Evolutionary conservation across 64 coral and sea anemone species (phyloP).

Genomic region (Montipora efflorescens): DNA sequence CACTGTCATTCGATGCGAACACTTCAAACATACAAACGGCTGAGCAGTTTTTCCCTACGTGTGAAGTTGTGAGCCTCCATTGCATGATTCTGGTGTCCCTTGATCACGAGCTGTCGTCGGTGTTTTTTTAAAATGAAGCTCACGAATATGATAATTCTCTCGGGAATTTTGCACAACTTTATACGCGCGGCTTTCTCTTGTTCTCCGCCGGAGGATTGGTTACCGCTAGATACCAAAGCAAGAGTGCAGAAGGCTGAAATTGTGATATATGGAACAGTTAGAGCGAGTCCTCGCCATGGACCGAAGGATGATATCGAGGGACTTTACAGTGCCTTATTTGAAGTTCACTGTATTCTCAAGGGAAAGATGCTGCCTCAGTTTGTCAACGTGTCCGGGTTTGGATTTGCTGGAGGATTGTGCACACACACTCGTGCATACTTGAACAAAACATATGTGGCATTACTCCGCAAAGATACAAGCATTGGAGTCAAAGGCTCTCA

Average conservation of each 20-base stretch:
- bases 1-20: slow-evolving; percentile 81
- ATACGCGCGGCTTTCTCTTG: slow-evolving; percentile 41
- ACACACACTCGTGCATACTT: slow-evolving; percentile 74
- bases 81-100: not conserved
- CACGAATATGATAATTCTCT: slow-evolving; percentile 20
- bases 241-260: slow-evolving; percentile 80
- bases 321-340: slow-evolving; percentile 76
- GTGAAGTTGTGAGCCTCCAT: not conserved
- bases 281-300: slow-evolving; percentile 46
- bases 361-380: slow-evolving; percentile 73
- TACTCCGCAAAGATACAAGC: slow-evolving; percentile 47
- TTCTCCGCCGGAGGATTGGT: slow-evolving; percentile 78
- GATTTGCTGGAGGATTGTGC: slow-evolving; percentile 82
- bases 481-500: not conserved
- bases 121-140: slow-evolving; percentile 12
- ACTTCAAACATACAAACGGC: slow-evolving; percentile 16
- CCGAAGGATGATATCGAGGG: slow-evolving; percentile 34
- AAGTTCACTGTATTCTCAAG: slow-evolving; percentile 85
- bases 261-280: slow-evolving; percentile 84
- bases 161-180: slow-evolving; percentile 41
- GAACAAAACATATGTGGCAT: slow-evolving; percentile 86
- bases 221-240: slow-evolving; percentile 34
- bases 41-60: slow-evolving; percentile 16
- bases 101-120: not conserved
- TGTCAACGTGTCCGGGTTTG: slow-evolving; percentile 89